Conservation (phyloP, 2,797 vertebrate species). For the Sarcophilus harrisii region DNA sequence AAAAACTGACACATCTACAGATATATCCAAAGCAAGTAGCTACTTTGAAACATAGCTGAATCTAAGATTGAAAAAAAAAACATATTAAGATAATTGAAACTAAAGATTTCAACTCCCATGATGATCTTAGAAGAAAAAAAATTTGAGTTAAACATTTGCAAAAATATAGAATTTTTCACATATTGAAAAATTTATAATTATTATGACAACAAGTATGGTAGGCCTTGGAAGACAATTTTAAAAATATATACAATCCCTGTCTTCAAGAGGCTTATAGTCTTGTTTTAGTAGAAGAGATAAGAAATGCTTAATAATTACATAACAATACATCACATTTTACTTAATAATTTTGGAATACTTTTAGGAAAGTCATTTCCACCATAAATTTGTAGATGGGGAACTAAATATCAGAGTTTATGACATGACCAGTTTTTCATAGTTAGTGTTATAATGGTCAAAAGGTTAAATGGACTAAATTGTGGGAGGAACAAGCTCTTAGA, state of each 20-base stretch:
- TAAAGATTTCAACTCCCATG: background rate
- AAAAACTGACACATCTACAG: background rate
- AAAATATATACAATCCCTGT: background rate
- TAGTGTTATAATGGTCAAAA: background rate
- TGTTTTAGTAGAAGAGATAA: background rate
- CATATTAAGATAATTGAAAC: background rate
- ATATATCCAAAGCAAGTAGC: constrained; percentile 20
- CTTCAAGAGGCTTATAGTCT: background rate
- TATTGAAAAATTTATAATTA: background rate
- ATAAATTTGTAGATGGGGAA: background rate
- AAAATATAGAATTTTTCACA: background rate
- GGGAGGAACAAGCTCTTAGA: background rate
- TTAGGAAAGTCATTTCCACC: background rate
- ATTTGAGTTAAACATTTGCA: background rate
- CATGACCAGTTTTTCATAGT: background rate
- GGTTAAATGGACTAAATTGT: too few relatives aligned
- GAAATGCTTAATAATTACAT: background rate
- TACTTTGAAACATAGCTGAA: background rate
- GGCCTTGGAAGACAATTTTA: background rate
- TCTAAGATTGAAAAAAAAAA: background rate
- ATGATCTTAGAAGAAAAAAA: background rate
- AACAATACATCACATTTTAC: background rate
- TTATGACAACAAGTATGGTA: background rate
- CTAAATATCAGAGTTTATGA: background rate
- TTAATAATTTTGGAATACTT: background rate